Conservation (phyloP, 2,888 invertebrate genomes). For the Orthosia incerta region DNA sequence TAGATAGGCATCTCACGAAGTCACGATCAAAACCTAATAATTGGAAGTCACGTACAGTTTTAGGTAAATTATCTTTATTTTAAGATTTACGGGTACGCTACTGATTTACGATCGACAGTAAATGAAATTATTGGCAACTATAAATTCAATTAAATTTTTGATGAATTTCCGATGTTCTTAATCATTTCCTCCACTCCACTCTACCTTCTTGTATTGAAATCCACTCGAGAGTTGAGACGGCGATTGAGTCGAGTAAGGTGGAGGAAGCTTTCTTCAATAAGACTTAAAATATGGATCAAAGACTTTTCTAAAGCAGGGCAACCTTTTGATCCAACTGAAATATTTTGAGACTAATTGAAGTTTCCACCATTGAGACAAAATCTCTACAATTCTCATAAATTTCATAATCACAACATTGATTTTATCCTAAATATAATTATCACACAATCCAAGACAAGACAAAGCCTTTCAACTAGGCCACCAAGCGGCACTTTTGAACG, state of each 20-base stretch:
- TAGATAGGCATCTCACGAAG: slow-evolving; percentile 25
- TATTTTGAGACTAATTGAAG: background rate
- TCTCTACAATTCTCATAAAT: background rate
- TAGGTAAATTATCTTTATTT: slow-evolving; percentile 27
- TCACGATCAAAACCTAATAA: slow-evolving; percentile 26
- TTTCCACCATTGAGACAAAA: background rate
- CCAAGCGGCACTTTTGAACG: too few relatives aligned
- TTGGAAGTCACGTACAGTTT: slow-evolving; percentile 48
- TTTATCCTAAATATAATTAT: background rate
- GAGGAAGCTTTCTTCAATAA: background rate
- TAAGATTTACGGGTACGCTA: slow-evolving; percentile 17
- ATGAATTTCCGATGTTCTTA: background rate
- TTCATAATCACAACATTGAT: background rate
- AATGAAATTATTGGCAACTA: background rate
- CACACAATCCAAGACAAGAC: too few relatives aligned
- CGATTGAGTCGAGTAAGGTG: background rate
- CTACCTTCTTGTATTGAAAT: background rate
- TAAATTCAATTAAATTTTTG: background rate
- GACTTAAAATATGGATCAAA: background rate
- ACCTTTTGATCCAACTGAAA: background rate
- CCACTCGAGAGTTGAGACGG: background rate
- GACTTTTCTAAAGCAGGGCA: background rate
- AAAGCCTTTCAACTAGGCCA: too few relatives aligned
- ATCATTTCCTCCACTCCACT: background rate
- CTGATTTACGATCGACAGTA: background rate